These are phyloP conservation scores for Spisula solida DNA, from an alignment of 2,888 invertebrate species.

Conservation along the genomic window DNA sequence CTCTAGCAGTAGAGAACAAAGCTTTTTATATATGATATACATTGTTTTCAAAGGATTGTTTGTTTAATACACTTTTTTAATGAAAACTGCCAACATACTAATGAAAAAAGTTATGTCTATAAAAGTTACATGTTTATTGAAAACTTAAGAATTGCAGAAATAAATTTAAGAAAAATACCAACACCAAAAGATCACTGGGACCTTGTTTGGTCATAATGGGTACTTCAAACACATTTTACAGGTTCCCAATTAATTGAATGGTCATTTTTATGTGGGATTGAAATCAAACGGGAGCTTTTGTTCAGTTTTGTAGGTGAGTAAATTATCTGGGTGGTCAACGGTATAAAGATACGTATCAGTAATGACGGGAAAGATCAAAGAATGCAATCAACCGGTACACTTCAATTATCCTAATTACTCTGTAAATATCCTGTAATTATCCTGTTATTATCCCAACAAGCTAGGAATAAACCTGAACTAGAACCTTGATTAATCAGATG, in stretches of 20 bases:
- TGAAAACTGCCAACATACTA: no score
- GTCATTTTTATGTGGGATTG: background rate
- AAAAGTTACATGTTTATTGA: no score
- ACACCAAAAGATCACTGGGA: no score
- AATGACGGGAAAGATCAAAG: background rate
- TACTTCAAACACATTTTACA: background rate
- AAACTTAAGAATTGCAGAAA: no score
- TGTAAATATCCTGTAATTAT: background rate
- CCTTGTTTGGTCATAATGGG: no score
- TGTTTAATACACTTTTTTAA: no score
- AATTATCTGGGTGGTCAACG: conserved; percentile 10
- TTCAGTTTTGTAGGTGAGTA: background rate
- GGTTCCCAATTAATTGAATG: background rate
- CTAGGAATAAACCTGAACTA: background rate
- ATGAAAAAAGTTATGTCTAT: no score
- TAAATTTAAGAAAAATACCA: no score
- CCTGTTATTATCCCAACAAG: no score
- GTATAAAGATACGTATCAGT: background rate
- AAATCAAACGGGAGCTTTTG: background rate
- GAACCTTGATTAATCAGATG: conserved; percentile 1
- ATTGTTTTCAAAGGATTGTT: no score
- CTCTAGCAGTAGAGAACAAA: no score
- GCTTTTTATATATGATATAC: no score
- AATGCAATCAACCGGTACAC: background rate
- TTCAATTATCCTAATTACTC: background rate